A percentile compares a stretch with the other conserved stretches of the same genome.
phyloP scores from a whole-genome alignment of 2,888 invertebrate species.

The Biston stratarius region DNA sequence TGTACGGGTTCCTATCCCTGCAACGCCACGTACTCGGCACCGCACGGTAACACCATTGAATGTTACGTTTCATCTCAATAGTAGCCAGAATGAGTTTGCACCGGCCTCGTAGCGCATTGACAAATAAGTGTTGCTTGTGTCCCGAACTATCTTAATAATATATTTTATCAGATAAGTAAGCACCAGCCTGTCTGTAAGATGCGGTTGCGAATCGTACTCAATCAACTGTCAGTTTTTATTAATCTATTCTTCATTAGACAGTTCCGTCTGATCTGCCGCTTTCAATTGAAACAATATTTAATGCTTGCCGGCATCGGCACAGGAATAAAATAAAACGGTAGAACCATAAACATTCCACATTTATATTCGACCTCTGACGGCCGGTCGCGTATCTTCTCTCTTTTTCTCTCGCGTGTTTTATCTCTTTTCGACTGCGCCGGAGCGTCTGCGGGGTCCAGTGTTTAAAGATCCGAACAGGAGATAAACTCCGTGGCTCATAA shows the following conservation, averaged over 20 bases:
- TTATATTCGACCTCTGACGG: constrained; percentile 85
- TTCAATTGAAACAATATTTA: constrained; percentile 86
- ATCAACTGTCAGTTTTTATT: constrained; percentile 75
- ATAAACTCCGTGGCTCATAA: constrained; percentile 83
- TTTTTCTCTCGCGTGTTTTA: constrained; percentile 52
- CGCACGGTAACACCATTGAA: no score
- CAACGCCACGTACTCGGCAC: no score
- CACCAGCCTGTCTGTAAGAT: constrained; percentile 7
- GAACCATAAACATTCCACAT: constrained; percentile 87
- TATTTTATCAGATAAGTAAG: background rate
- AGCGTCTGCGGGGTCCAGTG: constrained; percentile 77
- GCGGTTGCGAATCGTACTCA: constrained; percentile 74
- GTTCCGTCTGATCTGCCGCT: constrained; percentile 79
- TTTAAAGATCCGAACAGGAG: constrained; percentile 77
- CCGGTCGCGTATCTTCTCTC: constrained; percentile 64
- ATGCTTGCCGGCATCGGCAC: constrained; percentile 80
- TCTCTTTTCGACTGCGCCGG: constrained; percentile 78
- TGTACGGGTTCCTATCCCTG: no score
- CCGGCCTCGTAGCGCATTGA: no score
- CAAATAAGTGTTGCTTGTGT: no score
- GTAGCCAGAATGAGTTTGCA: no score
- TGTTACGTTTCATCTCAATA: no score
- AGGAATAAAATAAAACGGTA: constrained; percentile 85
- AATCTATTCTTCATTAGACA: constrained; percentile 81
- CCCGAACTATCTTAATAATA: no score